Base-by-base conservation (phyloP, 2,113 vertebrate species). In the Apteryx owenii region DNA sequence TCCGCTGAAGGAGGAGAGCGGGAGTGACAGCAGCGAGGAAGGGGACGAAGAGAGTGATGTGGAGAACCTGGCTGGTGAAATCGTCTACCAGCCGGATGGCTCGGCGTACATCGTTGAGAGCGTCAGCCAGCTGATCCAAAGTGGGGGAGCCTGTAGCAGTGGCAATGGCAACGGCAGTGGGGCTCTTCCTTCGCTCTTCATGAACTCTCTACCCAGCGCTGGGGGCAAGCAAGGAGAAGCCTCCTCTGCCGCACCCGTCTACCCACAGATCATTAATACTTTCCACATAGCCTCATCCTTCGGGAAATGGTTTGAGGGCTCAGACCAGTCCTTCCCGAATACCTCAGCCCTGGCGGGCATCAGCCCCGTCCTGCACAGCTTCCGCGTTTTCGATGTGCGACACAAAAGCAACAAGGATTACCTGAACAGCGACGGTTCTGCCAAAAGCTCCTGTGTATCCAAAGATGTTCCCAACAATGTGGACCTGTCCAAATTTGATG, bases 381-480 rank as follows among this genome's bases (percentile, higher is more conserved):
- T 99, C 99, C 99, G 99, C 98, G 99, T 99, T 96, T 99, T 99
- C 56, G 99, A 99, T 98, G 99, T 99, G 99, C 99, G 99, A 98
- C 99, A 99, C 99, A 99, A 99, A 99, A 99, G 99, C 99, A 99
- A 99, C 99, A 99, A 99, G 99, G 99, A 99, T 99, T 99, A 99
- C 98, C 99, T 99, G 96, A 99, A 99, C 98, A 99, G 99, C 80
- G 99, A 99, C 94, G 99, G 99, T 98, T 99, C 99, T 98, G 99
- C 99, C 99, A 99, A 99, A 99, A 99, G 99, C 98, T 99, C 99
- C 98, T 99, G 99, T 97, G 99, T 99, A 99, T 99, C 99, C 99
- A 99, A 99, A 99, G 99, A 99, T 99, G 99, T 99, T 98, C 99
- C 99, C 97, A 99, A 99, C 99, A 99, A 99, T 97, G 99, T 99